phyloP scores from a whole-genome alignment of 2,888 invertebrate species.

The Synanthedon andrenaeformis region DNA sequence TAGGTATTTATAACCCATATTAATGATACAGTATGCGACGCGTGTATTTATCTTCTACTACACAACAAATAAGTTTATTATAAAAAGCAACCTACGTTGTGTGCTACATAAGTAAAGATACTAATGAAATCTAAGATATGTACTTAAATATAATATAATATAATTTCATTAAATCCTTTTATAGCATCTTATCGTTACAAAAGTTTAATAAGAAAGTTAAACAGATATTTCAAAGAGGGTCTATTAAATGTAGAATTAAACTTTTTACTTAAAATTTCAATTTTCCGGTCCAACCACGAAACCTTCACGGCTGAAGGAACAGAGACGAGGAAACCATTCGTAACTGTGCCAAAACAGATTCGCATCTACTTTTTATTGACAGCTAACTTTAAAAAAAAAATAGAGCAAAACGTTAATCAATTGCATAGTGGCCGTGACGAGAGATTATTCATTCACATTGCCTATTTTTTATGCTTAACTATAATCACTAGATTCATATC shows the following conservation, averaged over 20 bases:
- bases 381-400: conserved; percentile 12
- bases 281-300: conserved; percentile 20
- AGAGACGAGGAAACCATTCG: conserved; percentile 24
- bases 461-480: not conserved
- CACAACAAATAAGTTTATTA: not conserved
- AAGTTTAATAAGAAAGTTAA: too few species aligned
- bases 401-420: conserved; percentile 23
- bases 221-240: too few species aligned
- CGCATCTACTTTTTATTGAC: conserved; percentile 12
- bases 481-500: too few species aligned
- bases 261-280: conserved; percentile 4
- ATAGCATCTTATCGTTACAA: too few species aligned
- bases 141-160: too few species aligned
- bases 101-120: too few species aligned
- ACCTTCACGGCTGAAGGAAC: conserved; percentile 25
- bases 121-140: too few species aligned
- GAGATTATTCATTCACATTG: conserved; percentile 16
- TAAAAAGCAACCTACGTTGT: not conserved
- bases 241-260: conserved; percentile 1
- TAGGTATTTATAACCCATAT: not conserved
- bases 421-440: conserved; percentile 18
- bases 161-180: too few species aligned
- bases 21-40: not conserved
- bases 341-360: conserved; percentile 21
- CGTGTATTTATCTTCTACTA: not conserved